Base-by-base conservation (phyloP, 2,888 invertebrate species). In the Agrochola litura region DNA sequence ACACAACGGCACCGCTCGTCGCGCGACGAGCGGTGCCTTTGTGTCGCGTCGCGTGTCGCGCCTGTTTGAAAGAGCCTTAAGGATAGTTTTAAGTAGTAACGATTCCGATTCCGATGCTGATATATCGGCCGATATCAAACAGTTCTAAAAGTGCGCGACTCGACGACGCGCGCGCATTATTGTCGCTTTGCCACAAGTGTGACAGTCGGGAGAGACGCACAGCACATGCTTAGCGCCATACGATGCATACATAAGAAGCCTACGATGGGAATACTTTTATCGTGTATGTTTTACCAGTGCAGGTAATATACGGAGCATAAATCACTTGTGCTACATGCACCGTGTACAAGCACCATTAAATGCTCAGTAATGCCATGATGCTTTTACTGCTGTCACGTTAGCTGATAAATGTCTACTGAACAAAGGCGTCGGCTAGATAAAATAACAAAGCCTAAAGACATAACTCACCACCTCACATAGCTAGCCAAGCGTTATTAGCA, bases 401-500 rank as follows among this genome's bases (percentile, higher is more conserved):
- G 12, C 64, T 77, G 52, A 79, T 79, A 82, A 64, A 79, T 79
- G 22, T 37, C 25, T 52, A 2, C 43, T 58, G 54, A 82, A 77
- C 77, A 82, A 66, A 77, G 46, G 30, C 52, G 8, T 22, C 52
- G 9, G 37, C 63, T 64, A 49, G 64, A 77, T 83, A 83, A 80
- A 83, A 64, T 69, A 68, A 79, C 82, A 82, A 82, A 46, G 78
- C 79, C 83, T 58, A 78, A 19, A 52, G 25, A 41, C 78, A 69
- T 83, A 77, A 83, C 46, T 80, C 69, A 79, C 43, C 61, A 77
- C 67, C 68, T 83, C 63, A 79, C 68, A 77, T 43, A 25, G 56
- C 83, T 8, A 77, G 77, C 83, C 67, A 83, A 77, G 78, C 83
- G 65, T 79, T 76, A 79, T 84, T 76, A 76, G 67, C 74, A 22